A percentile compares a stretch with the other conserved stretches of the same genome.
Conservation (phyloP, 2,888 invertebrate species). For the Mycalesis mineus region DNA sequence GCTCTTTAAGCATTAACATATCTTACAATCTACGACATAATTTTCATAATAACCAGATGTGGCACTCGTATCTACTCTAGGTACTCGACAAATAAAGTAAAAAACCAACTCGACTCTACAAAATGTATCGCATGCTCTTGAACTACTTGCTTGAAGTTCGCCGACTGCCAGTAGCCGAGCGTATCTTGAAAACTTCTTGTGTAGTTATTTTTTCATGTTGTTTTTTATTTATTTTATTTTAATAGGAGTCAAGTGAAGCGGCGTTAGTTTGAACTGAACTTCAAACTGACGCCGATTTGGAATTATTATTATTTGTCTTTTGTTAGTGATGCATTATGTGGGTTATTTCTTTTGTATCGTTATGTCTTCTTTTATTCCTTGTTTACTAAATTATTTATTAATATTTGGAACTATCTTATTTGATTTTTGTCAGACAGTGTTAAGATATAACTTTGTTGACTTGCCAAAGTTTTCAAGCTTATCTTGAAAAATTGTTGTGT, state of each 20-base stretch:
- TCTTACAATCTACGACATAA: background rate
- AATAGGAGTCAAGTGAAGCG: conserved; percentile 9
- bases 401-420: background rate
- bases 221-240: background rate
- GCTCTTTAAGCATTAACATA: background rate
- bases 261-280: background rate
- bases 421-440: no score
- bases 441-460: no score
- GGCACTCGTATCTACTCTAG: background rate
- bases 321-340: background rate
- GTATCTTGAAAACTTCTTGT: conserved; percentile 4
- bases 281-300: no score
- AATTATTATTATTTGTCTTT: background rate
- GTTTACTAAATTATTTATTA: no score
- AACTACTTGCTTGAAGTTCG: conserved; percentile 4
- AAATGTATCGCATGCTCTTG: conserved; percentile 5
- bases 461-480: no score
- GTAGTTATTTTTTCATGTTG: background rate
- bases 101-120: background rate
- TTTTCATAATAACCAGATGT: background rate
- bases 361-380: background rate
- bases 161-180: conserved; percentile 1
- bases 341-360: background rate
- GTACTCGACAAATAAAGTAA: conserved; percentile 2
- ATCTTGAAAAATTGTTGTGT: no score